Base-by-base conservation (phyloP, 2,797 vertebrate species). In the Chaetodon trifasciatus region DNA sequence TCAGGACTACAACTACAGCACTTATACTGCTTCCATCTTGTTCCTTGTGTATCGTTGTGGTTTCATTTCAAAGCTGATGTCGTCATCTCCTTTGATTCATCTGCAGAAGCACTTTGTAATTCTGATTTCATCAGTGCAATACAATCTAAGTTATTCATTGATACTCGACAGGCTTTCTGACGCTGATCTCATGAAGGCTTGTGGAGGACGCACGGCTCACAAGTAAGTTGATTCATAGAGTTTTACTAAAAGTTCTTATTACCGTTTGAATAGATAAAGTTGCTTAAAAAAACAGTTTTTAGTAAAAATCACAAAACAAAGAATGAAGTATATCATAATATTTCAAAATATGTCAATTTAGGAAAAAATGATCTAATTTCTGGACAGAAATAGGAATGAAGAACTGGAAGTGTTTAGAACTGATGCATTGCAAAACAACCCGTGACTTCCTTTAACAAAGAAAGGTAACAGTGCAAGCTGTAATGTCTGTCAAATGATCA, bases 121-220 rank as follows among this genome's bases (percentile, higher is more conserved):
- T 6, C 3, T 19, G 1, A 19, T 13, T 23, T 24, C 3, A 42
- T 35, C 4, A 7, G n/a, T 62, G 16, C 4, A 19, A 3, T 63
- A 19, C 24, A 28, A 5, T 37, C 21, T 5, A 72, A 50, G 5
- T 16, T 8, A 1, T 28, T 55, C 0, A 1, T 53, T 62, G 8
- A 28, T 49, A 11, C 46, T 72, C 16, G 0, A 0, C 90, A 98
- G 97, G 76, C 89, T 99, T 50, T 96, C 97, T 0, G 97, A 99
- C 0, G 88, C 95, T 39, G 96, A 97, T 42, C 94, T 99, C 21
- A 84, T 98, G 76, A 96, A 92, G 80, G 97, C 81, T 1, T 99
- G 98, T 1, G 97, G 98, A 52, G 98, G 98, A 40, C 96, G 97
- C 32, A 99, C 97, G 0, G 98, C 97, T n/a, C 97, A 99, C 93